Percentiles rank a stretch among this genome's conserved stretches.
These are phyloP conservation scores for Pomatostomus ruficeps DNA, from an alignment of 2,113 vertebrate species.

Conservation along the genomic window DNA sequence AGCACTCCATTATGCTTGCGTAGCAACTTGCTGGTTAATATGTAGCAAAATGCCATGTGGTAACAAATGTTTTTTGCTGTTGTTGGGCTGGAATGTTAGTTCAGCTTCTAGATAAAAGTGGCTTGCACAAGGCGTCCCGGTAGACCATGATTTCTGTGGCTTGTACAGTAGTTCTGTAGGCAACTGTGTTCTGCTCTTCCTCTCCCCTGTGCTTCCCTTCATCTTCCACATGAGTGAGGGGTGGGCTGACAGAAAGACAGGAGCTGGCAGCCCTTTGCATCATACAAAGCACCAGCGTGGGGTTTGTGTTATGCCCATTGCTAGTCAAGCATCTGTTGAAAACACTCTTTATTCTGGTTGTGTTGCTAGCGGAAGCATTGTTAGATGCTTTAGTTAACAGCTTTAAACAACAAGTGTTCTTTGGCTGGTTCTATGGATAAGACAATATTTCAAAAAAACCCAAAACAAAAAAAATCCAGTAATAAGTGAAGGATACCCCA, in stretches of 20 bases:
- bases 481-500: neutral
- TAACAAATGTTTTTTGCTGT: conserved; percentile 45
- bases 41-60: conserved; percentile 43
- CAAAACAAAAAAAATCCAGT: neutral
- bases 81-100: conserved; percentile 61
- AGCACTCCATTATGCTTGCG: conserved; percentile 38
- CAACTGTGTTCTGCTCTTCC: neutral
- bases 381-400: neutral
- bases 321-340: neutral
- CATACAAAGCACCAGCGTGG: neutral
- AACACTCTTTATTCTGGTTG: neutral
- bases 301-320: neutral
- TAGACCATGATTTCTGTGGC: conserved; percentile 36
- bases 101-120: conserved; percentile 66
- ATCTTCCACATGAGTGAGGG: neutral
- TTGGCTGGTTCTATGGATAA: conserved; percentile 32
- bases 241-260: neutral
- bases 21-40: conserved; percentile 67
- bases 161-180: conserved; percentile 36
- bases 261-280: neutral
- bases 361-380: neutral
- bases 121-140: conserved; percentile 24
- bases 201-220: conserved; percentile 18
- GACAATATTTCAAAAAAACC: neutral
- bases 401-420: neutral